Evolutionary conservation across 2,797 vertebrate species (phyloP).

Genomic region (Urosaurus nigricauda): DNA sequence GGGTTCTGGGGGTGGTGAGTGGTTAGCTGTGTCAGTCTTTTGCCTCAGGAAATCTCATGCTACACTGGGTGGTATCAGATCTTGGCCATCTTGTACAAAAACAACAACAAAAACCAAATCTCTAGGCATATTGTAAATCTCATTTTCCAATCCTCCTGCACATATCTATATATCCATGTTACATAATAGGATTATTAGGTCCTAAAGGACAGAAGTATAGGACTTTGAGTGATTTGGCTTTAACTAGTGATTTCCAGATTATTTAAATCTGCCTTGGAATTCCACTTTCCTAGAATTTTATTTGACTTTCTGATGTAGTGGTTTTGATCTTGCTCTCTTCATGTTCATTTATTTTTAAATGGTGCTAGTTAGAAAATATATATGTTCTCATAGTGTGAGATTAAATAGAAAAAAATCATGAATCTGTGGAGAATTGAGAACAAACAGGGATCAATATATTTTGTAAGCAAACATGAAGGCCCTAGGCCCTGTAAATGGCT

Average conservation of each 20-base stretch:
- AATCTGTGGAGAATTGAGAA: neutral
- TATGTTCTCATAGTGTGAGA: neutral
- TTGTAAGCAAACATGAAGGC: neutral
- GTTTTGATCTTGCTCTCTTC: neutral
- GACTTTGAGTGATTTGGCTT: neutral
- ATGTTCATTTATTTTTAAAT: neutral
- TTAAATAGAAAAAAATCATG: neutral
- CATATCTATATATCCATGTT: neutral
- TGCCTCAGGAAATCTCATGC: too few relatives aligned
- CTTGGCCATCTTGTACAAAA: conserved; percentile 8
- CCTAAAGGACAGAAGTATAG: neutral
- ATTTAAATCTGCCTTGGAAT: neutral
- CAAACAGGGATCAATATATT: neutral
- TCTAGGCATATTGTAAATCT: conserved; percentile 46
- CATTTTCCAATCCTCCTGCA: conserved; percentile 8
- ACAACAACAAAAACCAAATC: conserved; percentile 41
- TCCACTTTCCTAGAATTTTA: neutral
- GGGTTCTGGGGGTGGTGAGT: too few relatives aligned
- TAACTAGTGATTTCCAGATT: neutral
- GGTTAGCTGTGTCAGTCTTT: too few relatives aligned
- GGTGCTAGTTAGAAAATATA: neutral
- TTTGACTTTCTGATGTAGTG: too few relatives aligned
- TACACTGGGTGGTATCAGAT: too few relatives aligned
- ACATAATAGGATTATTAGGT: neutral
- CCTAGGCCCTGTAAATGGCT: neutral